Conservation (phyloP, 2,888 invertebrate genomes). For the Cataglyphis altisquamis region DNA sequence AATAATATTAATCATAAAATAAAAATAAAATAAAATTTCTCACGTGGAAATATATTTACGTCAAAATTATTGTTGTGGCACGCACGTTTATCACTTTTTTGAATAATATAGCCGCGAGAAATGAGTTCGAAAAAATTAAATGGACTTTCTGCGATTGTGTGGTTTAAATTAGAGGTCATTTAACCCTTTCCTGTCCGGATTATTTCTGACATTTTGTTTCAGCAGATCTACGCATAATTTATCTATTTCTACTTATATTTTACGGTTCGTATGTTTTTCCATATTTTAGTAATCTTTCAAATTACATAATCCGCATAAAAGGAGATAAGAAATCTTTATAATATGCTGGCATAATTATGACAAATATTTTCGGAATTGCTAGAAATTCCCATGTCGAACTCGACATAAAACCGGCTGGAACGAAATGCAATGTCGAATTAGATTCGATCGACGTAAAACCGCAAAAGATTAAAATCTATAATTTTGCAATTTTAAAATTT, state of each 20-base stretch:
- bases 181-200: not conserved
- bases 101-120: not conserved
- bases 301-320: not conserved
- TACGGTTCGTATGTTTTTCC: not conserved
- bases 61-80: not conserved
- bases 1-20: not conserved
- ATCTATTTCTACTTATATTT: not conserved
- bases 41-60: constrained; percentile 2
- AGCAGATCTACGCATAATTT: not conserved
- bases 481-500: constrained; percentile 33
- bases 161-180: constrained; percentile 43
- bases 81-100: constrained; percentile 8
- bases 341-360: not conserved
- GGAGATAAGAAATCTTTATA: not conserved
- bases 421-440: not conserved
- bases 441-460: not conserved
- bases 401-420: not conserved
- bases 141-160: constrained; percentile 2
- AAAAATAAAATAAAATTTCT: constrained; percentile 19
- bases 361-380: not conserved
- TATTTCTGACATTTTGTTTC: not conserved
- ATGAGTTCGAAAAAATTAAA: constrained; percentile 41
- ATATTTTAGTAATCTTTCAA: not conserved
- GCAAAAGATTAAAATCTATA: not conserved
- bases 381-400: not conserved